Conservation (phyloP, 2,797 vertebrate genomes). For the Allobates femoralis region DNA sequence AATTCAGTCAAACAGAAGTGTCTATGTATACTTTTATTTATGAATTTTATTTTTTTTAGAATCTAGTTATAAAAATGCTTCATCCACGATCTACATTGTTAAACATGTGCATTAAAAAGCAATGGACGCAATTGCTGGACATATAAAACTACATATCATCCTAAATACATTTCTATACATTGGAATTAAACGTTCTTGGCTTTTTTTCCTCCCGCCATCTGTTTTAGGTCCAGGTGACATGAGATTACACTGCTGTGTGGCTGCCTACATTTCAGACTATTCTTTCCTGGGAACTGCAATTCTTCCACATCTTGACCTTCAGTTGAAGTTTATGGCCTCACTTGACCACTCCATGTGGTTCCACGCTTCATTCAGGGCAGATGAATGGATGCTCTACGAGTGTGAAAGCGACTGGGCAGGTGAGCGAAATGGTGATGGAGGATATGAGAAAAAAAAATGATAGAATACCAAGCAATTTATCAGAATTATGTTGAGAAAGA, state of each 20-base stretch:
- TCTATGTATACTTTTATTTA: not conserved
- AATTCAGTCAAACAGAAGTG: not conserved
- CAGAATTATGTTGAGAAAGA: not conserved
- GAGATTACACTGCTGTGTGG: constrained; percentile 95
- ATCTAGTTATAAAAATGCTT: not conserved
- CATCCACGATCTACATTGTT: not conserved
- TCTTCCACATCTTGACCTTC: constrained; percentile 78
- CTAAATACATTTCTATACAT: not conserved
- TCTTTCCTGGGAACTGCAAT: constrained; percentile 85
- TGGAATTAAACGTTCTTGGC: not conserved
- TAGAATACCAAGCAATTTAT: too few relatives aligned
- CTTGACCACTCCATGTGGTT: constrained; percentile 98
- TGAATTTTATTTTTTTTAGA: not conserved
- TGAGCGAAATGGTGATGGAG: constrained; percentile 66
- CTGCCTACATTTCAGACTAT: constrained; percentile 92
- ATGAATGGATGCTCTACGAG: constrained; percentile 97
- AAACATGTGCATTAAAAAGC: not conserved
- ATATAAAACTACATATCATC: constrained; percentile 27
- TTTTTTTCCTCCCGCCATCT: not conserved
- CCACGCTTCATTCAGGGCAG: constrained; percentile 88
- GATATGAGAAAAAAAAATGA: not conserved
- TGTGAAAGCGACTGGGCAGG: constrained; percentile 96
- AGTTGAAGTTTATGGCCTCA: constrained; percentile 80
- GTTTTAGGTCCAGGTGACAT: constrained; percentile 88
- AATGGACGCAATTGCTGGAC: not conserved